Evolutionary conservation across 2,888 invertebrate species (phyloP).

Genomic region (Agrilus biguttatus): DNA sequence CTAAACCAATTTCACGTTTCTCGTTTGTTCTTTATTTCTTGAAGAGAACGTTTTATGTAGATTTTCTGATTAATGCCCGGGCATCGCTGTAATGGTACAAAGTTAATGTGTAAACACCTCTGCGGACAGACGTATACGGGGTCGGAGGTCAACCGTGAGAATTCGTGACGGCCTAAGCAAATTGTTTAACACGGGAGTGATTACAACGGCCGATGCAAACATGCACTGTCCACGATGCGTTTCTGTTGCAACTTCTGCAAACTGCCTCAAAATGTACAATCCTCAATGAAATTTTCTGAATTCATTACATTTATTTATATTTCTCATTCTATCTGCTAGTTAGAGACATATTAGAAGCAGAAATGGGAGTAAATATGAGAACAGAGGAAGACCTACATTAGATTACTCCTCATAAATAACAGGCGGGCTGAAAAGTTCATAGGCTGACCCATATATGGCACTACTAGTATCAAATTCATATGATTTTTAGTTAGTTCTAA

Average conservation of each 20-base stretch:
- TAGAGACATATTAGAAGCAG: no score
- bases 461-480: no score
- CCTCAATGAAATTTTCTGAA: no score
- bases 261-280: no score
- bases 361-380: no score
- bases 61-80: slow-evolving; percentile 20
- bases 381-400: no score
- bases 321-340: no score
- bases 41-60: slow-evolving; percentile 12
- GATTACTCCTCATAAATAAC: no score
- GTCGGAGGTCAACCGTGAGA: slow-evolving; percentile 24
- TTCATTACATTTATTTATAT: no score
- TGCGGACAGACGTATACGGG: slow-evolving; percentile 19
- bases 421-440: no score
- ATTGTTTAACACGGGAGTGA: slow-evolving; percentile 23
- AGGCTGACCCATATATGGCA: no score
- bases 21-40: neutral
- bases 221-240: neutral
- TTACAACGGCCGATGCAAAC: slow-evolving; percentile 2
- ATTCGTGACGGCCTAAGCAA: slow-evolving; percentile 21
- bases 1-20: slow-evolving; percentile 4
- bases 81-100: slow-evolving; percentile 16
- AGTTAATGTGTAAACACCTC: slow-evolving; percentile 26
- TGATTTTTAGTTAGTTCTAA: no score
- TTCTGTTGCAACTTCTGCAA: neutral